Conservation (phyloP, 2,888 invertebrate species). For the Hylaea fasciaria region DNA sequence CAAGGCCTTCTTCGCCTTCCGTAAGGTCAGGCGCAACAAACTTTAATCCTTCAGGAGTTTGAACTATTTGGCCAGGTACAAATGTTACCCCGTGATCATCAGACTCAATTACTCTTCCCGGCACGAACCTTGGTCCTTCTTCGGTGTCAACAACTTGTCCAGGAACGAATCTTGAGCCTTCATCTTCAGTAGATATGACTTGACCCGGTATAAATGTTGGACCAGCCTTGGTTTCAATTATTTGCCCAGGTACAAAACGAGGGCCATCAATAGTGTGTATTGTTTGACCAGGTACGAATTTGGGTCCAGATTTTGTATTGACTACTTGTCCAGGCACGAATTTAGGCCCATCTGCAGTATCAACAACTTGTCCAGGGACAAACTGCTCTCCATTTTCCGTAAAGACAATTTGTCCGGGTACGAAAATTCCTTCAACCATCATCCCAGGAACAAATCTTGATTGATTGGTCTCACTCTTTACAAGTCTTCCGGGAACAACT, state of each 20-base stretch:
- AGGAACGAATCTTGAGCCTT: constrained; percentile 86
- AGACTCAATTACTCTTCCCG: constrained; percentile 89
- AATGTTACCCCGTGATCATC: constrained; percentile 89
- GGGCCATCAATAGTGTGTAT: constrained; percentile 89
- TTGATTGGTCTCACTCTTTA: constrained; percentile 85
- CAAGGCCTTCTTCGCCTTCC: constrained; percentile 87
- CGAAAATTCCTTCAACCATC: constrained; percentile 87
- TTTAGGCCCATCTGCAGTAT: constrained; percentile 87
- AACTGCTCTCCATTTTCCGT: constrained; percentile 89
- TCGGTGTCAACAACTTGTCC: constrained; percentile 90
- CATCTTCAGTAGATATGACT: constrained; percentile 87
- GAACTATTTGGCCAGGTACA: constrained; percentile 91
- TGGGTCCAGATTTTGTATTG: constrained; percentile 87
- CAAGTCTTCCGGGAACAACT: constrained; percentile 87
- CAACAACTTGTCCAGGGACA: constrained; percentile 89
- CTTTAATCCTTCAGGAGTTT: constrained; percentile 88
- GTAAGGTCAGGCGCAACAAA: constrained; percentile 89
- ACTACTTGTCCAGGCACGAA: constrained; percentile 92
- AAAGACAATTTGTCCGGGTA: constrained; percentile 88
- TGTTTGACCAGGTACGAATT: constrained; percentile 89
- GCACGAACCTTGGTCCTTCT: constrained; percentile 88
- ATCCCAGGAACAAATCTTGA: constrained; percentile 89
- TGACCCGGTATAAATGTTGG: constrained; percentile 92
- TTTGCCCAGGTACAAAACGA: constrained; percentile 91
- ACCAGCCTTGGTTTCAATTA: constrained; percentile 89